phyloP scores from a whole-genome alignment of 2,113 vertebrate species.

The Rallus limicola region DNA sequence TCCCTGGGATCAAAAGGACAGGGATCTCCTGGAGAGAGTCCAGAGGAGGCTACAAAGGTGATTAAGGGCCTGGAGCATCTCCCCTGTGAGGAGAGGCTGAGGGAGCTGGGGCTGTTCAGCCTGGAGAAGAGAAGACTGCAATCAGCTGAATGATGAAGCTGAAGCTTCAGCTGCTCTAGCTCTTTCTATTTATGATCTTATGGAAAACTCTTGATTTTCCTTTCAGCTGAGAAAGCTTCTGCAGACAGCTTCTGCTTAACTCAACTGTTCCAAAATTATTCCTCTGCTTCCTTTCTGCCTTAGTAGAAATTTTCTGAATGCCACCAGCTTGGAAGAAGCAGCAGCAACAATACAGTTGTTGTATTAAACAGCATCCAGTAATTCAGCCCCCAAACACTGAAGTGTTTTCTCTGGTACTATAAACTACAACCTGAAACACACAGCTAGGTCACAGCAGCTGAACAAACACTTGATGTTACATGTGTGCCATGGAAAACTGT shows the following conservation, averaged over 20 bases:
- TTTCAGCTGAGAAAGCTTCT: neutral
- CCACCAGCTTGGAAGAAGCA: neutral
- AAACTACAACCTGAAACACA: neutral
- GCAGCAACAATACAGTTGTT: neutral
- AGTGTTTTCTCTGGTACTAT: neutral
- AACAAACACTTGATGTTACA: neutral
- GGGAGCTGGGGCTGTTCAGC: too few species aligned
- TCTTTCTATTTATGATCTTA: neutral
- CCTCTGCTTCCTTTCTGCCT: neutral
- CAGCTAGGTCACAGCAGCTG: neutral
- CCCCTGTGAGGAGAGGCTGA: too few species aligned
- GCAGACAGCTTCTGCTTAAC: neutral
- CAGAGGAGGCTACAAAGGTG: too few species aligned
- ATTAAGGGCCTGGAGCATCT: too few species aligned
- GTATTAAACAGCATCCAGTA: neutral
- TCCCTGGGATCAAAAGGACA: too few species aligned
- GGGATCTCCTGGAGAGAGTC: too few species aligned
- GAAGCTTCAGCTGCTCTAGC: constrained; percentile 12
- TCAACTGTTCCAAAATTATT: neutral
- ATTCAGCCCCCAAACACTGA: neutral
- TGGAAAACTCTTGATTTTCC: neutral
- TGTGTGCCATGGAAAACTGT: neutral
- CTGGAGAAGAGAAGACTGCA: neutral
- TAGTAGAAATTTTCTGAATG: neutral
- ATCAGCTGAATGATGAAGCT: neutral